phyloP scores from a whole-genome alignment of 2,888 invertebrate species.

The Athripsodes cinereus region DNA sequence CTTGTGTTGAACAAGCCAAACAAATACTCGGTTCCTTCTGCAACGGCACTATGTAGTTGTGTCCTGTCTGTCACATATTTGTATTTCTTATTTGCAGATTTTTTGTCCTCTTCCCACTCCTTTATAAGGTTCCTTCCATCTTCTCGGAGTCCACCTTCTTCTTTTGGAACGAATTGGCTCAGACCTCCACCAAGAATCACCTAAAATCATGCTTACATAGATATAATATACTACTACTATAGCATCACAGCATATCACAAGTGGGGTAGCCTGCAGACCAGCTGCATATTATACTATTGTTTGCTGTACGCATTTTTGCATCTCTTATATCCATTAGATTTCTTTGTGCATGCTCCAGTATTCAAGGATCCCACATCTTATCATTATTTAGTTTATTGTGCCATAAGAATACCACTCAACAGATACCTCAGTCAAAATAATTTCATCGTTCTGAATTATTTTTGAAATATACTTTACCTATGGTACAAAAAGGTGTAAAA shows the following conservation, averaged over 20 bases:
- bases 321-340: no score
- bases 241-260: background rate
- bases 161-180: slow-evolving; percentile 42
- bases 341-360: no score
- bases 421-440: no score
- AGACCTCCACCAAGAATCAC: slow-evolving; percentile 55
- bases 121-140: slow-evolving; percentile 56
- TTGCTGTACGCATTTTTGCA: no score
- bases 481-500: no score
- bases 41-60: slow-evolving; percentile 41
- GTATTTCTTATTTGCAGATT: slow-evolving; percentile 28
- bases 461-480: no score
- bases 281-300: no score
- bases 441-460: no score
- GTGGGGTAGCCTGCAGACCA: background rate
- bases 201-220: slow-evolving; percentile 14
- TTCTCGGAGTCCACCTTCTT: slow-evolving; percentile 38
- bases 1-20: slow-evolving; percentile 43
- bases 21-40: slow-evolving; percentile 40
- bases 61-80: slow-evolving; percentile 47
- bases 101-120: slow-evolving; percentile 48
- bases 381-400: no score
- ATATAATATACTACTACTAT: background rate
- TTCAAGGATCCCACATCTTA: no score
- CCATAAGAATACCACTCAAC: no score